Evolutionary conservation across 2,113 vertebrate genomes (phyloP).

Genomic region (Penelope pileata): DNA sequence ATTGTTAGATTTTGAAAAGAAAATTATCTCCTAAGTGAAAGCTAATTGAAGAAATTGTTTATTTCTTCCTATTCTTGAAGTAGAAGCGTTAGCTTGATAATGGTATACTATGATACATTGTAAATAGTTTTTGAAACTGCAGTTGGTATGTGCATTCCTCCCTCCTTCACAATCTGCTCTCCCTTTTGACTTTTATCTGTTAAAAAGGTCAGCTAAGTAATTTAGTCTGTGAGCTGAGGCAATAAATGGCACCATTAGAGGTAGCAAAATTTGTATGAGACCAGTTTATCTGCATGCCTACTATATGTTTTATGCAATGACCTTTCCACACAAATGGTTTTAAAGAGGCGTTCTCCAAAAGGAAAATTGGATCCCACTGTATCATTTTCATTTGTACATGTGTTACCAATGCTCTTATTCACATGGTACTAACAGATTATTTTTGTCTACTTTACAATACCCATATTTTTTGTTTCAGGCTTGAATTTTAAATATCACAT

Average conservation of each 20-base stretch:
- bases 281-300: background rate
- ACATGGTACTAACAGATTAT: background rate
- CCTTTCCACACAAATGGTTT: background rate
- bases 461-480: background rate
- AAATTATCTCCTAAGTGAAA: background rate
- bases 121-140: background rate
- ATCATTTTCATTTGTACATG: background rate
- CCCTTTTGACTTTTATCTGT: background rate
- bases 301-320: background rate
- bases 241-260: background rate
- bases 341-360: background rate
- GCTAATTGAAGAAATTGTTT: background rate
- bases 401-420: background rate
- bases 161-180: background rate
- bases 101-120: background rate
- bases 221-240: background rate
- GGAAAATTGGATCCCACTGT: background rate
- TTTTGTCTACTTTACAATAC: background rate
- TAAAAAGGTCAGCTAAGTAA: constrained; percentile 13
- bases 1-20: background rate
- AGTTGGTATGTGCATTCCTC: background rate
- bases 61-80: background rate
- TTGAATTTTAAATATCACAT: background rate
- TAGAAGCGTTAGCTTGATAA: background rate
- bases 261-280: background rate